These are phyloP conservation scores for Mythimna albipuncta DNA, from an alignment of 2,888 invertebrate genomes.

Conservation along the genomic window DNA sequence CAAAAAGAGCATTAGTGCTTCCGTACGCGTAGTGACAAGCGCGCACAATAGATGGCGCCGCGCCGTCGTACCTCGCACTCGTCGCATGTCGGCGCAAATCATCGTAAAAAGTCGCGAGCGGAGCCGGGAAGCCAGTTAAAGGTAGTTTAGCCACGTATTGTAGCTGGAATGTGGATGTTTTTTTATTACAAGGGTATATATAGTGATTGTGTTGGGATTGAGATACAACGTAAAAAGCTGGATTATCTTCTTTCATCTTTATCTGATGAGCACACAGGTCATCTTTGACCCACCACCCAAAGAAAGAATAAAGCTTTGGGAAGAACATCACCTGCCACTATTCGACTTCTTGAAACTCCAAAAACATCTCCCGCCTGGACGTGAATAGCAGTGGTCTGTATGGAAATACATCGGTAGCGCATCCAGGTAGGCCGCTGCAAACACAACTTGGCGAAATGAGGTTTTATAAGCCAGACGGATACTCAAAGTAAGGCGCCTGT, in stretches of 20 bases:
- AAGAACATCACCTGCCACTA: too few species aligned
- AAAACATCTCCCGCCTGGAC: too few species aligned
- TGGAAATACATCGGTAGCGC: too few species aligned
- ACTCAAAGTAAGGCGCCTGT: too few species aligned
- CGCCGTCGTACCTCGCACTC: conserved; percentile 60
- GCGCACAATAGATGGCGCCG: conserved; percentile 69
- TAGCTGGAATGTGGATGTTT: conserved; percentile 8
- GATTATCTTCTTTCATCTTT: not conserved
- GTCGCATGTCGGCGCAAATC: conserved; percentile 67
- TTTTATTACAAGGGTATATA: conserved; percentile 19
- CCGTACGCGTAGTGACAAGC: conserved; percentile 63
- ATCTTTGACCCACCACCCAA: too few species aligned
- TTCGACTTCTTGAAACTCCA: too few species aligned
- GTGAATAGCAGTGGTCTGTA: too few species aligned
- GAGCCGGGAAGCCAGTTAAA: conserved; percentile 25
- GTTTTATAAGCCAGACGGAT: too few species aligned
- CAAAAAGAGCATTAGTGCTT: conserved; percentile 66
- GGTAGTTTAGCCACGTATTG: conserved; percentile 13
- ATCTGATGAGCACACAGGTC: too few species aligned
- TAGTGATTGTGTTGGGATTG: not conserved
- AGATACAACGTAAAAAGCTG: not conserved
- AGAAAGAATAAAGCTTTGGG: too few species aligned
- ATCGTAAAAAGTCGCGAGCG: conserved; percentile 66
- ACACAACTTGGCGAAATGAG: too few species aligned
- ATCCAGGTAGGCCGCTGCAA: too few species aligned